Evolutionary conservation across 2,797 vertebrate species (phyloP).

Genomic region (Esox masquinongy): DNA sequence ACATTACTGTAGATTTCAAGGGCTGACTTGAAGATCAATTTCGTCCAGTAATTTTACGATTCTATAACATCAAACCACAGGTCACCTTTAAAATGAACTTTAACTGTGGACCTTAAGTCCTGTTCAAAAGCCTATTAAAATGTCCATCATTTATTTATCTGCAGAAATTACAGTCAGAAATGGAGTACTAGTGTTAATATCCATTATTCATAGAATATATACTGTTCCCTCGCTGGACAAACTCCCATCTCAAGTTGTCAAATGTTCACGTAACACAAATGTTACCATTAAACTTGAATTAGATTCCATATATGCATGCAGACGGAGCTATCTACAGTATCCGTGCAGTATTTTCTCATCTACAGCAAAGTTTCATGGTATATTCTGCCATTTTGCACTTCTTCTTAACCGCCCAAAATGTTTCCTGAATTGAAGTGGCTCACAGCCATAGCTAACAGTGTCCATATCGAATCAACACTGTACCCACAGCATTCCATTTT

Average conservation of each 20-base stretch:
- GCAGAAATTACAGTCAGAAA: slow-evolving; percentile 30
- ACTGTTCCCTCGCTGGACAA: slow-evolving; percentile 11
- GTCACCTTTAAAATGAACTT: not conserved
- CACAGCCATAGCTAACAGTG: not conserved
- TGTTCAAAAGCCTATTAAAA: not conserved
- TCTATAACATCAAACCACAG: not conserved
- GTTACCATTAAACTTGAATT: slow-evolving; percentile 48
- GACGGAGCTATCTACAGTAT: not conserved
- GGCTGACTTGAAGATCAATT: not conserved
- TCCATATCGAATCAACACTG: not conserved
- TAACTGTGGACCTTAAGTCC: not conserved
- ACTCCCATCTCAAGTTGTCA: slow-evolving; percentile 17
- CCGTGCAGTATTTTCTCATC: not conserved
- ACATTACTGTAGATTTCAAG: not conserved
- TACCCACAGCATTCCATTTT: not conserved
- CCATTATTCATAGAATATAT: slow-evolving; percentile 29
- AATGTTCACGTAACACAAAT: slow-evolving; percentile 21
- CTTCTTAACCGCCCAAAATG: not conserved
- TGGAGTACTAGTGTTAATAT: slow-evolving; percentile 44
- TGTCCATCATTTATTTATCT: slow-evolving; percentile 21
- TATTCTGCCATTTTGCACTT: not conserved
- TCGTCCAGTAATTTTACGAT: not conserved
- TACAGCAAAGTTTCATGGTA: not conserved
- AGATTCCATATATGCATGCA: slow-evolving; percentile 15
- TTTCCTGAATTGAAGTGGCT: not conserved